A percentile compares a stretch with the other conserved stretches of the same genome.
Evolutionary conservation across 1,140 invertebrate genomes (phyloP).

Genomic region (Macrobrachium rosenbergii): DNA sequence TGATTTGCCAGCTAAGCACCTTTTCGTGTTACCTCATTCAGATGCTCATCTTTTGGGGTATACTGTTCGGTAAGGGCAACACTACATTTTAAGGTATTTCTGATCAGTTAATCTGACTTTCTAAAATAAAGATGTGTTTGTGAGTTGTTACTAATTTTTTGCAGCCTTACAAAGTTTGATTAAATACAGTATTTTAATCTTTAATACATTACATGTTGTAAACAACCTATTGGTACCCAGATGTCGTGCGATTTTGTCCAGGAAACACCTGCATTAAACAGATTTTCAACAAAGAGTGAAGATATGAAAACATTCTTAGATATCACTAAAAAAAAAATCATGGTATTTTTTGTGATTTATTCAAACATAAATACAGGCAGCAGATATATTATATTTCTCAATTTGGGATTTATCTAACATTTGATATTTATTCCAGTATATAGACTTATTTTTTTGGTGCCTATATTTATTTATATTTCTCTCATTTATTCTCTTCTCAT

Average conservation of each 20-base stretch:
- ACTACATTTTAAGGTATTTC: neutral
- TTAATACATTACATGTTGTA: neutral
- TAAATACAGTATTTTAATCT: neutral
- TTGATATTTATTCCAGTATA: neutral
- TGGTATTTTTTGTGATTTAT: too few species aligned
- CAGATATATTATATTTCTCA: neutral
- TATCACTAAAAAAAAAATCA: too few species aligned
- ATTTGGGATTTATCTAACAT: neutral
- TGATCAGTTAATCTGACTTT: neutral
- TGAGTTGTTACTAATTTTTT: neutral
- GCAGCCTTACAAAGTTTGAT: neutral
- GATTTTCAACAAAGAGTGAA: too few species aligned
- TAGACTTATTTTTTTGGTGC: neutral
- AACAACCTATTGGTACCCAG: too few species aligned
- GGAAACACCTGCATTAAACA: too few species aligned
- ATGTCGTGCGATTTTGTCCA: too few species aligned
- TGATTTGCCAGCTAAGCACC: slow-evolving; percentile 90
- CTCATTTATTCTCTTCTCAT: neutral
- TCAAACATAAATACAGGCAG: neutral
- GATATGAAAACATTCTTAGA: too few species aligned
- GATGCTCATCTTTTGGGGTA: slow-evolving; percentile 88
- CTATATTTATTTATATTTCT: neutral
- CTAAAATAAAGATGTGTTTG: neutral
- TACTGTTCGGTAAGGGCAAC: slow-evolving; percentile 74
- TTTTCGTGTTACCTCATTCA: slow-evolving; percentile 91